Evolutionary conservation across 2,797 vertebrate species (phyloP), one percentile per base, ranked within the genome.

Genomic region (Channallabes apus): DNA sequence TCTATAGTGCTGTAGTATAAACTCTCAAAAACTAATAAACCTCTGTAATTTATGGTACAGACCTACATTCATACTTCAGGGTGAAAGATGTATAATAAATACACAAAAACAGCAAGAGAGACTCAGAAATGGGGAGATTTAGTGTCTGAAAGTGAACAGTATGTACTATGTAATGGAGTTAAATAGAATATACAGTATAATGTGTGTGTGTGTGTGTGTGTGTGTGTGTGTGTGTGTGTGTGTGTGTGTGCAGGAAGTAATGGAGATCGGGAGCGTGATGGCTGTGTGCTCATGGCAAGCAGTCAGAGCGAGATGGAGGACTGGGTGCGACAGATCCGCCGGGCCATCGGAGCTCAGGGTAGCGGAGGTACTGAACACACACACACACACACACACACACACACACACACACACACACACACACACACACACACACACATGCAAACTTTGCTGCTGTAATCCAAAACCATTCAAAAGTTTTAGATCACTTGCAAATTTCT

Each of bases 231-330:
- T 51, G 59, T 84, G 20, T 71, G 54, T 81, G 18, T 86, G 69
- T 69, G 24, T 88, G 51, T 83, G 87, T 64, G 64, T 38, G 56
- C 89, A 96, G 94, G 92, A 32, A 20, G 90, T 82, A 90, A 82
- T 0, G 94, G 93, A 56, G 97, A 99, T 82, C 95, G 96, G 82
- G 95, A 90, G 89, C 93, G 96, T 88, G 97, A 97, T 85, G 89
- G 95, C 0, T 96, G 92, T 0, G 93, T 98, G 84, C 95, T 99
- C 87, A 98, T 99, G 98, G 97, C 97, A 15, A 96, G 87, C 88
- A 97, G 97, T 32, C 97, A 98, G 91, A 89, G 92, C 0, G 98
- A 99, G 91, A 96, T 98, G 97, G 97, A 98, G n/a, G 97, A 99
- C 73, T 99, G 98, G 98, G 95, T 99, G 64, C 97, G 96, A 58